Base-by-base conservation (phyloP, 2,113 vertebrate genomes). In the Coryphaenoides rupestris region DNA sequence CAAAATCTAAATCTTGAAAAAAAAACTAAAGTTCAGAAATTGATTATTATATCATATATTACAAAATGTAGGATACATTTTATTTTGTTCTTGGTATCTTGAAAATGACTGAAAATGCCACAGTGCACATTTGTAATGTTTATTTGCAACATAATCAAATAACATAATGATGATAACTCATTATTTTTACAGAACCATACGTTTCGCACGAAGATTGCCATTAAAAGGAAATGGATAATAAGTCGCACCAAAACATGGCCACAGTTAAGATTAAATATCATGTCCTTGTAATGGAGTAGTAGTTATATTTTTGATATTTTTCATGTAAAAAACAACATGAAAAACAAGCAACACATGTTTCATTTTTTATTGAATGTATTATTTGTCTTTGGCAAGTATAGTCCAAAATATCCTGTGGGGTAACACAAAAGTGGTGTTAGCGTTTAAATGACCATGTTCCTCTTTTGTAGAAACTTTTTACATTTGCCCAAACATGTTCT, bases 141-240 rank as follows among this genome's bases (percentile, higher is more conserved):
- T 50, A 86, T 85, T 72, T 80, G 79, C 60, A 89, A 89, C 81
- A 75, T 72, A 89, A 87, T 77, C 80, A 86, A 83, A 81, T 84
- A 72, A 83, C 80, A 81, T 80, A 88, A 83, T 68, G 78, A 79
- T 78, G 74, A 81, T 83, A 78, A 83, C 87, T 89, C 70, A 70
- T 81, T 79, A 22, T 55, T 84, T n/a, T 84, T 84, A 86, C 70
- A 85, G 75, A 78, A 83, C 80, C 60, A 65, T 63, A 83, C 69
- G 3, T 64, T 71, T 71, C 72, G 61, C 78, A 88, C 83, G 81
- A 85, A 79, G 79, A 79, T 80, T 80, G 74, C 73, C 60, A 73
- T 84, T 78, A 87, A 81, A 86, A 69, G 77, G 74, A 88, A 83
- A 82, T 33, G 72, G 84, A 85, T 79, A 71, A 55, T 72, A 63